Evolutionary conservation across 2,113 vertebrate species (phyloP), one percentile per base, ranked within the genome.

Genomic region (Dipodomys ordii): DNA sequence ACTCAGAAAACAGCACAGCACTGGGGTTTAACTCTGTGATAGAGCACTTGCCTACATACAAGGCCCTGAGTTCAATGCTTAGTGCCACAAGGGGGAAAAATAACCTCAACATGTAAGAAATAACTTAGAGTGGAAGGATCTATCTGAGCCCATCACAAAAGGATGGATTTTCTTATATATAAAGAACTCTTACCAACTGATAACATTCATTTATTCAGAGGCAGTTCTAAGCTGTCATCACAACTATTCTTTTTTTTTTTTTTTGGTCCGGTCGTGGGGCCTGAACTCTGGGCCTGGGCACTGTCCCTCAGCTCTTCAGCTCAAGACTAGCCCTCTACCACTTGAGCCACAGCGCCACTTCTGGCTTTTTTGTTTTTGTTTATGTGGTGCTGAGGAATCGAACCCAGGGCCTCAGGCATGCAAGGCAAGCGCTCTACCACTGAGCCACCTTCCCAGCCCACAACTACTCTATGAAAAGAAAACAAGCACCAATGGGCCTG

Each of bases 141-240:
- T 19, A 57, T 6, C 10, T 64, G 69, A 49, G 27, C 22, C 18
- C 6, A 44, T 35, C 49, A 78, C 2, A 5, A 2, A 83, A 80
- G 11, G 0, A n/a, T 23, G 8, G 9, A 18, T 85, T 68, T 30
- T 68, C 22, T 60, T 16, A 7, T 0, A 57, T 4, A 12, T 11
- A 39, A 76, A 71, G 2, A 77, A 64, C 8, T 11, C 44, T 9
- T 18, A 25, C 13, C 44, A 9, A 13, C 27, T 64, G 39, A 16
- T 0, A n/a, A 28, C 0, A 49, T 10, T 20, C 3, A 87, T 19
- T 13, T 0, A 35, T 49, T 49, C 12, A 49, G 9, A 49, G 49
- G 12, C 46, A 30, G 6, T 46, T 7, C 64, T 65, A 22, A 16
- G n/a, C 0, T 44, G 49, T 73, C 49, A 44, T 13, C 91, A 86